Evolutionary conservation across 2,113 vertebrate species (phyloP).

Genomic region (Gallinago paraguaiae): DNA sequence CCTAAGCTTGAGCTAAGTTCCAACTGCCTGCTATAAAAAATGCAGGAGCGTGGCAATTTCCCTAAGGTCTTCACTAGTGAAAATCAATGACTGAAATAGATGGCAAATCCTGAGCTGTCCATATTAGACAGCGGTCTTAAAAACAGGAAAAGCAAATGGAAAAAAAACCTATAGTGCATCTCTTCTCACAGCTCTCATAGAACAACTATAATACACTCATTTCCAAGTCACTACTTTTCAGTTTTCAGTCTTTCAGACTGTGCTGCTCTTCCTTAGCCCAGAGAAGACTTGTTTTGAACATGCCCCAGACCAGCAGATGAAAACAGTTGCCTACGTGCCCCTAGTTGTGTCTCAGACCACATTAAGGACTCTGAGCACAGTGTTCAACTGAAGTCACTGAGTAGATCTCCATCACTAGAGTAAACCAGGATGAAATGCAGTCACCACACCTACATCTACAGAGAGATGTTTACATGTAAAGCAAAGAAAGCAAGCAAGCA

Average conservation of each 20-base stretch:
- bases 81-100: background rate
- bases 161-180: background rate
- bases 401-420: background rate
- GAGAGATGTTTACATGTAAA: background rate
- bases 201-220: background rate
- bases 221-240: background rate
- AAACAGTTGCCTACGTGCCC: background rate
- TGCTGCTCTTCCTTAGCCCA: background rate
- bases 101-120: background rate
- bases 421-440: background rate
- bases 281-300: background rate
- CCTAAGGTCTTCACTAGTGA: background rate
- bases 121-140: background rate
- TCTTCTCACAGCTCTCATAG: background rate
- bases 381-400: background rate
- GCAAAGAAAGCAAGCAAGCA: background rate
- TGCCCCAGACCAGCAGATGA: rapidly evolving
- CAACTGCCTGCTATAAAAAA: background rate
- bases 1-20: background rate
- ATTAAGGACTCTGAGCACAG: background rate
- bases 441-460: background rate
- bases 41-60: background rate
- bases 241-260: background rate
- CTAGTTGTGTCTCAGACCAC: rapidly evolving
- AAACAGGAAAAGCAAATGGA: background rate